A percentile compares a stretch with the other conserved stretches of the same genome.
phyloP scores from a whole-genome alignment of 2,797 vertebrate genomes.

The Phalanger gymnotis region DNA sequence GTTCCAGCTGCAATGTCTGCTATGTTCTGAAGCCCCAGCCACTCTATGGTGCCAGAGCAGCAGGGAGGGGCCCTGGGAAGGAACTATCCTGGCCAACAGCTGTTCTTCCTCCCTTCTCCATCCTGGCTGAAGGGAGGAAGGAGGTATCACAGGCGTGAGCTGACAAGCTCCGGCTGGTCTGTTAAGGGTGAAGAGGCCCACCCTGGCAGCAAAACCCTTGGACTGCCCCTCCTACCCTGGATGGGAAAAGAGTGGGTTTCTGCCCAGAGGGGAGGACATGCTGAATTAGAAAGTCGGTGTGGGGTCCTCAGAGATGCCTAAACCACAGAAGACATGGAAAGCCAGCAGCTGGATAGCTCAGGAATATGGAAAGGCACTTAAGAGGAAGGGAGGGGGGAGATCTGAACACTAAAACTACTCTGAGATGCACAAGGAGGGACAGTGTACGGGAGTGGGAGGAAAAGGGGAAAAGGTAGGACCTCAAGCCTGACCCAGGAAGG shows the following conservation, averaged over 20 bases:
- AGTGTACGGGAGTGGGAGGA: not conserved
- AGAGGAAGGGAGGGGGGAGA: not conserved
- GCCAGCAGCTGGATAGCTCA: constrained; percentile 20
- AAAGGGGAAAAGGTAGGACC: not conserved
- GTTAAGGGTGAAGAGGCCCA: constrained; percentile 31
- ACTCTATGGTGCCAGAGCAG: not conserved
- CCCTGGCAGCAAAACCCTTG: constrained; percentile 24
- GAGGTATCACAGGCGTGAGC: constrained; percentile 10
- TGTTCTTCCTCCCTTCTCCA: constrained; percentile 33
- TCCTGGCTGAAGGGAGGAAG: not conserved
- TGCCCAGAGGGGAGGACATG: not conserved
- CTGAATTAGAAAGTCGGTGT: constrained; percentile 12
- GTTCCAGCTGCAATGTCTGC: constrained; percentile 54
- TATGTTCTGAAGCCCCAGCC: constrained; percentile 3
- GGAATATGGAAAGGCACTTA: not conserved
- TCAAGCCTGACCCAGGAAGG: not conserved
- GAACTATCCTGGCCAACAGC: constrained; percentile 45
- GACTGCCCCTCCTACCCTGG: not conserved
- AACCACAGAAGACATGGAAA: not conserved
- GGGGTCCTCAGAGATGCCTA: constrained; percentile 3
- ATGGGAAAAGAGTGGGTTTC: constrained; percentile 15
- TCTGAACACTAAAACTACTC: not conserved
- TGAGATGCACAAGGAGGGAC: not conserved
- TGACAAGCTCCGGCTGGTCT: constrained; percentile 38
- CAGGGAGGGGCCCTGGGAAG: constrained; percentile 8